phyloP scores from a whole-genome alignment of 1,140 invertebrate genomes.

The Ceratitis capitata region DNA sequence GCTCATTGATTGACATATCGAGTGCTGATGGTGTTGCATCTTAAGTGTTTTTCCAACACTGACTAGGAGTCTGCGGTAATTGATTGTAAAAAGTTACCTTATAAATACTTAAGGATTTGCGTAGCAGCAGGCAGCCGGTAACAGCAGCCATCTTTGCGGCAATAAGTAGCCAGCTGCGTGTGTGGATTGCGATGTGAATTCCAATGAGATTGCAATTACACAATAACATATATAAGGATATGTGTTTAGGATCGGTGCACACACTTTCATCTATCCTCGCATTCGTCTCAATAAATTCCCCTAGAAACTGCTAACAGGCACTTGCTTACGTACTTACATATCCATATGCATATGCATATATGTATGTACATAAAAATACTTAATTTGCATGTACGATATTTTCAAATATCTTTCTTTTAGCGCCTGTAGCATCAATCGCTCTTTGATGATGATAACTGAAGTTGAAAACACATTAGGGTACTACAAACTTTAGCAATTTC shows the following conservation, averaged over 20 bases:
- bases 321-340: background rate
- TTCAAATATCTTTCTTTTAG: background rate
- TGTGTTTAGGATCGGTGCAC: background rate
- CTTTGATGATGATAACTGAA: background rate
- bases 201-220: background rate
- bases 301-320: too few species aligned
- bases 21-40: constrained; percentile 27
- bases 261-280: background rate
- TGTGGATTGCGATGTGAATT: constrained; percentile 6
- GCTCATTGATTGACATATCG: constrained; percentile 21
- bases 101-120: constrained; percentile 28
- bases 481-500: too few species aligned
- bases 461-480: background rate
- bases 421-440: background rate
- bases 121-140: background rate
- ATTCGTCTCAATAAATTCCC: background rate
- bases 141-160: background rate
- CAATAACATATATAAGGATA: too few species aligned
- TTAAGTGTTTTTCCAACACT: constrained; percentile 5
- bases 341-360: background rate
- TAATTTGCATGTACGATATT: background rate
- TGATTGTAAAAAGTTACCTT: constrained; percentile 29
- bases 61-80: constrained; percentile 7
- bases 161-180: too few species aligned
- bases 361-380: background rate